Evolutionary conservation across 1,140 invertebrate species (phyloP), one percentile per base, ranked within the genome.

Genomic region (Magallana ariakensis): DNA sequence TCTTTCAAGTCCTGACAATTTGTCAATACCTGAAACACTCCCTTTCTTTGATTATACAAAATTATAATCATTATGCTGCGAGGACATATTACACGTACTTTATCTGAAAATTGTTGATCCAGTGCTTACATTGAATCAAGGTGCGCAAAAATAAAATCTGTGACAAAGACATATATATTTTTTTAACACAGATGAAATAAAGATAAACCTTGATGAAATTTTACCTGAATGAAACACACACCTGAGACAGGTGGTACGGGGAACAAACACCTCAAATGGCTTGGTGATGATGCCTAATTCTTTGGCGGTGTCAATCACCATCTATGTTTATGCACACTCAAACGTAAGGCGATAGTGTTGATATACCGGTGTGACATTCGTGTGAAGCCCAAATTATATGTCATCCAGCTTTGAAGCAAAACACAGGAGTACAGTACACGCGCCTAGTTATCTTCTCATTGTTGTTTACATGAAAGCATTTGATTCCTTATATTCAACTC

Each of bases 361-460:
- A 75, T 75, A 26, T 11, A 75, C 66, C 22, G 22, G 15, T 75
- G 22, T 75, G 66, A 75, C 22, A 75, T 75, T 75, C 66, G 66
- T 75, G 66, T 75, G 66, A 75, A 75, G 33, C 22, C 22, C 66
- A 75, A 75, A 75, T 75, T 75, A 22, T 75, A 22, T 75, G 66
- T 75, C 66, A 75, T 26, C 7, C 33, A 2, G 66, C 66, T 33
- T 11, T 26, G 33, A 75, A 4, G 22, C 33, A 75, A 22, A 33
- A 75, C 26, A 26, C 9, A 13, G 22, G 22, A 11, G 22, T 22
- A 75, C 33, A 33, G 66, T 75, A 75, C 66, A 46, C 33, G 33
- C 33, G 33, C 33, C 33, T 46, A 46, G 5, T n/a, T 3, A 46
- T 46, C 33, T 46, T 46, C 33, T 46, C 33, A 46, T 46, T 46